A percentile compares a stretch with the other conserved stretches of the same genome.
Evolutionary conservation across 2,888 invertebrate genomes (phyloP).

Genomic region (Watsonalla cultraria): DNA sequence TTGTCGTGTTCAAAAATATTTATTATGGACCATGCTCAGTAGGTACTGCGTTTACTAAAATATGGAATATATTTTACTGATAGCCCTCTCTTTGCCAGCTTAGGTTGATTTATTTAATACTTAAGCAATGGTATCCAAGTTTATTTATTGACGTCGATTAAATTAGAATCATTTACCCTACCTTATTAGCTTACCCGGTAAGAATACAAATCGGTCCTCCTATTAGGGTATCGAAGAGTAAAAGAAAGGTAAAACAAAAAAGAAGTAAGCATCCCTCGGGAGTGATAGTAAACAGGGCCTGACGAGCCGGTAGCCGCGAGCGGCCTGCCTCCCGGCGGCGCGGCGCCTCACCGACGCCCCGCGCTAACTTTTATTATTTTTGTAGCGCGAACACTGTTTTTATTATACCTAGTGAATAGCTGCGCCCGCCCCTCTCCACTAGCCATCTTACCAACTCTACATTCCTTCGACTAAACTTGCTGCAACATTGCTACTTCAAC

Average conservation of each 20-base stretch:
- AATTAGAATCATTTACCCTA: too few relatives aligned
- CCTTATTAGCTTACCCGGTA: neutral
- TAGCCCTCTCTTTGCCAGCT: too few relatives aligned
- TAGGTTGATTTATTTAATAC: too few relatives aligned
- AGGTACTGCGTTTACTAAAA: too few relatives aligned
- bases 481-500: neutral
- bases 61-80: too few relatives aligned
- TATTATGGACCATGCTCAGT: too few relatives aligned
- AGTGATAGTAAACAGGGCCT: slow-evolving; percentile 58
- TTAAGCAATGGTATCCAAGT: too few relatives aligned
- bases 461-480: neutral
- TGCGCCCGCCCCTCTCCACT: slow-evolving; percentile 37
- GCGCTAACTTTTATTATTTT: slow-evolving; percentile 70
- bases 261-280: slow-evolving; percentile 42
- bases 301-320: slow-evolving; percentile 36
- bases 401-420: slow-evolving; percentile 48
- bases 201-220: slow-evolving; percentile 23
- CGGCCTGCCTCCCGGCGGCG: slow-evolving; percentile 11
- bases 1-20: too few relatives aligned
- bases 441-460: slow-evolving; percentile 24
- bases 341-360: slow-evolving; percentile 55
- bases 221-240: slow-evolving; percentile 41
- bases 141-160: too few relatives aligned
- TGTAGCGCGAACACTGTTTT: slow-evolving; percentile 58
- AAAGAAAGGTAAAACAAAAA: slow-evolving; percentile 45